A percentile compares a stretch with the other conserved stretches of the same genome.
Conservation (phyloP, 2,113 vertebrate species). For the Notothenia coriiceps region DNA sequence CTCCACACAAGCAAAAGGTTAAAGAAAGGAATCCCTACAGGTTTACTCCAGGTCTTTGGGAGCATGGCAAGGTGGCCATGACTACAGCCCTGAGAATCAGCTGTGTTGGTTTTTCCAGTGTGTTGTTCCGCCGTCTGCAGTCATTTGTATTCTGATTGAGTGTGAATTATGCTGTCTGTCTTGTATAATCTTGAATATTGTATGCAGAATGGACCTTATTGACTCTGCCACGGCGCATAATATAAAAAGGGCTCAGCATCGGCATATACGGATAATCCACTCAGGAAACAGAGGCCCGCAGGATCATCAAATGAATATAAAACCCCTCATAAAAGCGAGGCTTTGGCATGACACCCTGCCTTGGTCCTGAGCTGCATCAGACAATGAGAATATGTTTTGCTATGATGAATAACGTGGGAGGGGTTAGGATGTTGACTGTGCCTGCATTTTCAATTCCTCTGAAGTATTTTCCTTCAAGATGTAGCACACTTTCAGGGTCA, state of each 20-base stretch:
- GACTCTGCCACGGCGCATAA: conserved; percentile 79
- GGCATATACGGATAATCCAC: conserved; percentile 80
- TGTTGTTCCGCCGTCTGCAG: conserved; percentile 68
- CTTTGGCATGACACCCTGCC: conserved; percentile 81
- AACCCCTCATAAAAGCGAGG: conserved; percentile 80
- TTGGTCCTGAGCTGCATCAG: conserved; percentile 71
- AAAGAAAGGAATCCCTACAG: conserved; percentile 30
- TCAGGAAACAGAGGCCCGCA: conserved; percentile 81
- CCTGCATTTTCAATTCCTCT: conserved; percentile 43
- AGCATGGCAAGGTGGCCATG: conserved; percentile 31
- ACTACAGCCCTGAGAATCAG: conserved; percentile 67
- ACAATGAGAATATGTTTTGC: conserved; percentile 70
- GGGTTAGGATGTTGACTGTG: conserved; percentile 53
- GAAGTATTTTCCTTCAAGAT: conserved; percentile 38
- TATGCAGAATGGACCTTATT: conserved; percentile 84
- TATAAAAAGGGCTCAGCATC: conserved; percentile 81
- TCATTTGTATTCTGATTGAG: conserved; percentile 84
- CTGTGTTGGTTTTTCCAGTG: conserved; percentile 79
- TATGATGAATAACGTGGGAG: conserved; percentile 69
- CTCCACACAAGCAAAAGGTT: conserved; percentile 25
- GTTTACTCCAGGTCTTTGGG: conserved; percentile 16
- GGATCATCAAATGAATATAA: conserved; percentile 84
- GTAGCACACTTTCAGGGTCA: conserved; percentile 33
- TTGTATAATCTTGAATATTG: conserved; percentile 85
- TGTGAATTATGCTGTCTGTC: conserved; percentile 82